Evolutionary conservation across 1,140 invertebrate genomes (phyloP), one percentile per base, ranked within the genome.

Genomic region (Lepidurus couesii): DNA sequence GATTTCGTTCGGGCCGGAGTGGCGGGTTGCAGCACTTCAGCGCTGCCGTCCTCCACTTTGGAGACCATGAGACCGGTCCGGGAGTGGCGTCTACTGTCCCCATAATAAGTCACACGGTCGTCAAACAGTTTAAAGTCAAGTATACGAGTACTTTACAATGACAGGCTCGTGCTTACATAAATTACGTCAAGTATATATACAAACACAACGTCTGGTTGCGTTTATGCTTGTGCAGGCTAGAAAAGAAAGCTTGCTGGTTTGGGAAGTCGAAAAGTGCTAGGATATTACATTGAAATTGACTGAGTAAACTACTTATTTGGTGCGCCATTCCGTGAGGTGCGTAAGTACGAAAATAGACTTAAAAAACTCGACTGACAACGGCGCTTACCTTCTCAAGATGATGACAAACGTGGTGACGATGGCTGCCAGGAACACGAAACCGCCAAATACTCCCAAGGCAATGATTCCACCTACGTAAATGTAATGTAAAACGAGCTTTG

Each of bases 321-420:
- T 47, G 42, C 26, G 26, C 47, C 43, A 34, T 77, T 53, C 45
- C 34, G 42, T 65, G 42, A 43, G 26, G 11, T 45, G 21, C 43
- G 65, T 21, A 47, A 78, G 75, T 21, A 75, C 24, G 44, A 80
- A 73, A 73, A 42, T 16, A 13, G 43, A 26, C 21, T 16, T 24
- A 79, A 44, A 79, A 74, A 34, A 3, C 34, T 43, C 8, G 42
- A 24, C 4, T 43, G 13, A 24, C n/a, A 43, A 0, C 42, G 10
- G 43, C 79, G 83, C 87, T 91, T 88, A 97, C 95, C 95, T 95
- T 87, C 93, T 88, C 78, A 96, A 91, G 78, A 97, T 86, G 75
- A 96, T 93, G 76, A 96, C 91, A 75, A 96, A 92, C 7, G 94
- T 94, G 1, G 93, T 95, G 78, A 96, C 91, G 78, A 96, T 91